These are phyloP conservation scores for Diorhabda elongata DNA, from an alignment of 1,140 invertebrate genomes.

Conservation along the genomic window DNA sequence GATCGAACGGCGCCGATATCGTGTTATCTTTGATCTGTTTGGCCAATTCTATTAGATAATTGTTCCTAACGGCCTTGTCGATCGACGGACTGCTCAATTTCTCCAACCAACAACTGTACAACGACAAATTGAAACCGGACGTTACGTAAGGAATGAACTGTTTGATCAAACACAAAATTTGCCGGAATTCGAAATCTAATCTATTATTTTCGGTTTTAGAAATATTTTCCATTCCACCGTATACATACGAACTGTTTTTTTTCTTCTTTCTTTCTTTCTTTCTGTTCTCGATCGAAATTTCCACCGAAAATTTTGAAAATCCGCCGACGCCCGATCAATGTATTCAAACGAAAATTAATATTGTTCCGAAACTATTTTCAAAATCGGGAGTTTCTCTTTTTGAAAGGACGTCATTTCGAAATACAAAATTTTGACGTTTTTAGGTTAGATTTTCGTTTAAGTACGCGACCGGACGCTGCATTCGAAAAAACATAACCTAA, in stretches of 20 bases:
- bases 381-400: no score
- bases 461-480: no score
- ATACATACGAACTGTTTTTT: background rate
- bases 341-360: no score
- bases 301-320: no score
- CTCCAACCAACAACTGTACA: constrained; percentile 47
- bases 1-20: constrained; percentile 43
- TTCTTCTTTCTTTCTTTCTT: no score
- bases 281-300: no score
- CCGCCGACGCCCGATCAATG: no score
- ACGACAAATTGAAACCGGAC: constrained; percentile 31
- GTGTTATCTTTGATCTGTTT: constrained; percentile 41
- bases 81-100: constrained; percentile 39
- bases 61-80: constrained; percentile 45
- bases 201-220: background rate
- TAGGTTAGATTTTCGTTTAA: no score
- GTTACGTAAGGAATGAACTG: constrained; percentile 41
- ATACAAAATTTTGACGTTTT: no score
- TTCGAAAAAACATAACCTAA: no score
- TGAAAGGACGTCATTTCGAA: no score
- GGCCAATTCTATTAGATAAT: constrained; percentile 45
- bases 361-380: no score
- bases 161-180: constrained; percentile 39
- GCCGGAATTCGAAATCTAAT: constrained; percentile 46
- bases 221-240: background rate